Evolutionary conservation across 2,888 invertebrate species (phyloP), one percentile per base, ranked within the genome.

Genomic region (Caenorhabditis becei): DNA sequence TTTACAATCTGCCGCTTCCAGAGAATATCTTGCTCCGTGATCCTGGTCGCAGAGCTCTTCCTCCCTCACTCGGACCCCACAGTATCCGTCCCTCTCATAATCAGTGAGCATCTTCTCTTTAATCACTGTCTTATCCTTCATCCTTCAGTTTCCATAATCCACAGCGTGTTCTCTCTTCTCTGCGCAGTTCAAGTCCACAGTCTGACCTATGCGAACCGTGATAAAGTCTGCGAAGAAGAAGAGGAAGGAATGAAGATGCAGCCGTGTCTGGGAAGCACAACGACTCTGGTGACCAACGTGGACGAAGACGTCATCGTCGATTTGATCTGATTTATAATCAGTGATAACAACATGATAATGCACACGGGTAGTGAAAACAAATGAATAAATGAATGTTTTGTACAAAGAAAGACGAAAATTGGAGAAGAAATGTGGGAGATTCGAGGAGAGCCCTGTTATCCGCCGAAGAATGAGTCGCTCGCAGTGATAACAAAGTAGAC

Each of bases 21-120:
- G 80, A 59, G 81, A 20, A 8, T 72, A 7, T 61, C 63, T 2
- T 82, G 82, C 59, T 14, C 56, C 0, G 59, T 70, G 3, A 56
- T 78, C 4, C 35, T 82, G 32, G 49, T 72, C n/a, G 74, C 70
- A 16, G 82, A 82, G 37, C 61, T 82, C 11, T 77, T 82, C 35
- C 59, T 82, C 1, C 82, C 82, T 3, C 77, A 77, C 24, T 72
- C 77, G 0, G 75, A 75, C 28, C 80, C 80, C n/a, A 65, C 75
- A 24, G 66, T 80, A 5, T 80, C 80, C 0, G 59, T 80, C 26
- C 80, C 80, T 14, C 58, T 80, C 14, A 74, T 74, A 23, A 58
- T 79, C 16, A 26, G 78, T 78, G 28, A 58, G n/a, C 14, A 7
- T 32, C 32, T 32, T 32, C 10, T 32, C 10, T 10, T 32, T 32